Evolutionary conservation across 1,140 invertebrate genomes (phyloP), one percentile per base, ranked within the genome.

Genomic region (Drosophila lowei): DNA sequence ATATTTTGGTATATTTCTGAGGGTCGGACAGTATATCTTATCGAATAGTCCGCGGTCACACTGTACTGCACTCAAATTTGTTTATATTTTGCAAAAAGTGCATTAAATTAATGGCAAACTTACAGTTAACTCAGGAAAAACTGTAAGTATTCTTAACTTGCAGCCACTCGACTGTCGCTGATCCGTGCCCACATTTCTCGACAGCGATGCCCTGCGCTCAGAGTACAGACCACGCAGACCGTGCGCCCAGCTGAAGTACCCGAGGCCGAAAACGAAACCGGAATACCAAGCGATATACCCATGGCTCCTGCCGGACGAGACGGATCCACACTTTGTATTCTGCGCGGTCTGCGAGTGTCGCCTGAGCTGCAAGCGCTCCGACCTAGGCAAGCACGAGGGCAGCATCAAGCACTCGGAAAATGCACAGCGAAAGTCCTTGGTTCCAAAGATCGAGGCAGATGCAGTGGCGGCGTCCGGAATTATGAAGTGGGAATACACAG

Each of bases 371-470:
- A 89, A 89, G 54, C 79, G 84, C 13, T 89, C 84, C 0, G 84
- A 89, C 30, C 46, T 89, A 1, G 84, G 84, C 34, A 89, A 89
- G 30, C 84, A 89, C 25, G 84, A 89, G 59, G 85, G 84, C 58
- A 89, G 84, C 60, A 89, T 89, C 1, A 89, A 89, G 16, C 84
- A 89, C 42, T 72, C 84, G 38, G 84, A 89, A 28, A 89, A 89
- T 16, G 72, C 89, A 2, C 70, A 81, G 43, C 53, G 72, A 6
- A 75, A 90, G 34, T 48, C 77, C 21, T 34, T 79, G 50, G 21
- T 49, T 2, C 49, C 50, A 28, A 81, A 56, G 18, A 43, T 16
- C 4, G 56, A 77, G 16, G n/a, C 57, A 0, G 54, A 49, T 6
- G 25, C 16, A 11, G 48, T 15, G 16, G 46, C 8, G 1, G 18